Evolutionary conservation across 2,888 invertebrate genomes (phyloP), one percentile per base, ranked within the genome.

Genomic region (Sthenelais limicola): DNA sequence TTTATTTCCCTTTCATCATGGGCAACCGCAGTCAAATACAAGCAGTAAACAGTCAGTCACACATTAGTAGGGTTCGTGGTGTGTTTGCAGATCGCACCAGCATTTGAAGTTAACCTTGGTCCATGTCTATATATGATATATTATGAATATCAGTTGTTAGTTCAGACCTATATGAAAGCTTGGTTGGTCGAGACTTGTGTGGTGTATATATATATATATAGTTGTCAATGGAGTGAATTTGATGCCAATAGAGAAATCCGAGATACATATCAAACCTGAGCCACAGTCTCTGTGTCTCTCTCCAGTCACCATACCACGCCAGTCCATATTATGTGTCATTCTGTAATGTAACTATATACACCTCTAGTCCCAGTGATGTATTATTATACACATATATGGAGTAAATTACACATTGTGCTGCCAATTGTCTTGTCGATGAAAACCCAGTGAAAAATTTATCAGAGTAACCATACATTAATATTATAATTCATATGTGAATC

Each of bases 1-100:
- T 68, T 32, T 48, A 68, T 49, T 68, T 68, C 48, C 68, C 62
- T 51, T 62, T 62, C 62, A 38, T 38, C 38, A 62, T 62, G 62
- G 62, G 62, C 62, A 62, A 38, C 62, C 62, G 62, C 62, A 35
- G 62, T 38, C 18, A 43, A 43, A 43, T n/a, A n/a, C 9, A 12
- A 12, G 12, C 43, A 43, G 43, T 43, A 12, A 43, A 43, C 43
- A 12, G 43, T 33, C 30, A 24, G 26, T 26, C 21, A 56, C 33
- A 33, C 56, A 56, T 35, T 56, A 32, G 56, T 56, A 56, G 56
- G 56, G 56, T 32, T 32, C n/a, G n/a, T n/a, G n/a, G n/a, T n/a
- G 28, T 52, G 52, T 52, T 26, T 5, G 30, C 24, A 52, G 52
- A 48, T 48, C 24, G 52, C 52, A 30, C 30, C 30, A 30, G 30